Conservation (phyloP, 2,797 vertebrate genomes). For the Synaphobranchus kaupii region DNA sequence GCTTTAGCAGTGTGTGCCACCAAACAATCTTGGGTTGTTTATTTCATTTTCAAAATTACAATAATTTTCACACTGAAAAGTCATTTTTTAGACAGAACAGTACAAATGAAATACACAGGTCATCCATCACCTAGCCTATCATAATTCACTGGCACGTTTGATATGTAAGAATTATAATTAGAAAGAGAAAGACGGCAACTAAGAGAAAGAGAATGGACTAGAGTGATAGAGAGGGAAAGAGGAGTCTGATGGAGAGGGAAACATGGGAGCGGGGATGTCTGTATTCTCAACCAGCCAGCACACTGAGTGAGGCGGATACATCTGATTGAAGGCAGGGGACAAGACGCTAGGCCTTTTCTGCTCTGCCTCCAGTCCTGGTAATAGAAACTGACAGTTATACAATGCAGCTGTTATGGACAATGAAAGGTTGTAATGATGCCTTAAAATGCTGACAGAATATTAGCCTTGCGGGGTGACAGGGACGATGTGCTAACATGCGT, state of each 20-base stretch:
- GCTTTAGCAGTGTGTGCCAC: too few relatives aligned
- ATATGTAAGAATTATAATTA: too few relatives aligned
- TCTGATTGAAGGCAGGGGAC: slow-evolving; percentile 25
- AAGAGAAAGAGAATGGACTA: not conserved
- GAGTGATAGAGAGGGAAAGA: not conserved
- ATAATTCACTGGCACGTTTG: too few relatives aligned
- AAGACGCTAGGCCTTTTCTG: slow-evolving; percentile 12
- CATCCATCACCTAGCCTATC: too few relatives aligned
- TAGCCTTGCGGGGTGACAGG: slow-evolving; percentile 26
- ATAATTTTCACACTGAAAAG: too few relatives aligned
- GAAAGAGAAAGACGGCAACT: too few relatives aligned
- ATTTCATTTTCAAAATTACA: too few relatives aligned
- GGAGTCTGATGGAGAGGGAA: not conserved
- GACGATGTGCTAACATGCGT: slow-evolving; percentile 23
- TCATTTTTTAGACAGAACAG: too few relatives aligned
- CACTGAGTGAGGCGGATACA: slow-evolving; percentile 17
- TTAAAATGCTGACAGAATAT: slow-evolving; percentile 42
- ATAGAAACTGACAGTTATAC: slow-evolving; percentile 53
- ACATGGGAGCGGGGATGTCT: not conserved
- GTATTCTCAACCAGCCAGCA: slow-evolving; percentile 1
- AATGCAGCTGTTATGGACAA: slow-evolving; percentile 49
- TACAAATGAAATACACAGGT: too few relatives aligned
- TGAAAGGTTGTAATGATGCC: slow-evolving; percentile 35
- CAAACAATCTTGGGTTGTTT: too few relatives aligned
- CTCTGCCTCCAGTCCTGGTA: slow-evolving; percentile 31